A percentile compares a stretch with the other conserved stretches of the same genome.
phyloP scores from a whole-genome alignment of 2,113 vertebrate genomes.

The Dermatemys mawii region DNA sequence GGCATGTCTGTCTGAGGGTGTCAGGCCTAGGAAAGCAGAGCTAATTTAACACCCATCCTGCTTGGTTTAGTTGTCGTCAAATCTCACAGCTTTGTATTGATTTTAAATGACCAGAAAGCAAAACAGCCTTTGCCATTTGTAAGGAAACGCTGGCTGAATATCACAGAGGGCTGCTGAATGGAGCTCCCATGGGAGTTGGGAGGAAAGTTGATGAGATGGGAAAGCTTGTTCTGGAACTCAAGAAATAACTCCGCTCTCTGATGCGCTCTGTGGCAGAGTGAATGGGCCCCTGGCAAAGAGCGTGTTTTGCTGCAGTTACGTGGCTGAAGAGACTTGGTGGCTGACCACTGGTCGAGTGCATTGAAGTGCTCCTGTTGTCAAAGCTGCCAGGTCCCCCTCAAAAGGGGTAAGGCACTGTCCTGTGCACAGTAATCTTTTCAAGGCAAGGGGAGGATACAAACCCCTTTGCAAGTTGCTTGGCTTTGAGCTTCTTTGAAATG shows the following conservation, averaged over 20 bases:
- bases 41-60: background rate
- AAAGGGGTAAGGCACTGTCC: background rate
- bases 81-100: background rate
- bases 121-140: background rate
- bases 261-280: background rate
- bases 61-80: background rate
- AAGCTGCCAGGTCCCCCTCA: background rate
- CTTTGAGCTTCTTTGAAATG: background rate
- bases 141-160: background rate
- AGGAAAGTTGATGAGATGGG: background rate
- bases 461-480: background rate
- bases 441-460: no score
- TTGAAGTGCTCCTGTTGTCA: background rate
- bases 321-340: background rate
- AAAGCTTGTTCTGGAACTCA: background rate
- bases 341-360: background rate
- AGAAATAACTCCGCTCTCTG: background rate
- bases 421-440: background rate
- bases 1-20: background rate
- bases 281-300: background rate
- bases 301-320: background rate
- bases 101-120: background rate
- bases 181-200: background rate
- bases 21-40: background rate
- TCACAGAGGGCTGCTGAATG: background rate